These are phyloP conservation scores for Drosophila phalerata DNA, from an alignment of 2,888 invertebrate species.

Conservation along the genomic window DNA sequence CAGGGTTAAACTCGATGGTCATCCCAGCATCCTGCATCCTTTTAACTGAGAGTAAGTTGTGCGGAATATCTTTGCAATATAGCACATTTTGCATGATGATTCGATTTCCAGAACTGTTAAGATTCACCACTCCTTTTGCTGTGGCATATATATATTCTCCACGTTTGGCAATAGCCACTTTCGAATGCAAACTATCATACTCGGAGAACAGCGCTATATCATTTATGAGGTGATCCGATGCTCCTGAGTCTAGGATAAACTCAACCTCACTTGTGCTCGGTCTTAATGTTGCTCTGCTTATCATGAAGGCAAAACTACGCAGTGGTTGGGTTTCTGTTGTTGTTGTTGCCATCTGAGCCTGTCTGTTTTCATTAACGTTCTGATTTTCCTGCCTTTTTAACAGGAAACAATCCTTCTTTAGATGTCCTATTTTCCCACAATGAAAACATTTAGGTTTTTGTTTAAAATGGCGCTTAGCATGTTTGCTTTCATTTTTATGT, in stretches of 20 bases:
- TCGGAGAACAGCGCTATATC: constrained; percentile 20
- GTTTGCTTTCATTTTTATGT: no score
- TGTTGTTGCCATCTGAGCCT: constrained; percentile 20
- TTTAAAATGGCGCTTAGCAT: no score
- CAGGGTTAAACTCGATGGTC: constrained; percentile 18
- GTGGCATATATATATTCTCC: constrained; percentile 7
- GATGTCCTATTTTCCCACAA: no score
- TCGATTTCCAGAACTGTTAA: constrained; percentile 6
- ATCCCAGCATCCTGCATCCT: constrained; percentile 26
- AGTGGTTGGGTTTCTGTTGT: constrained; percentile 18
- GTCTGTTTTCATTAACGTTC: constrained; percentile 6
- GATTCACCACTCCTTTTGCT: constrained; percentile 7
- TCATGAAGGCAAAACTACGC: constrained; percentile 26
- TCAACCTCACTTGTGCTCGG: constrained; percentile 5
- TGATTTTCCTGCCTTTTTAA: no score
- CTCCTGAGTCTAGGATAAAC: constrained; percentile 24
- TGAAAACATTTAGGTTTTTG: no score
- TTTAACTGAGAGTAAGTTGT: constrained; percentile 28
- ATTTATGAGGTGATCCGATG: constrained; percentile 5
- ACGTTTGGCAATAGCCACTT: constrained; percentile 20
- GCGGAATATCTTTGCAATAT: constrained; percentile 43
- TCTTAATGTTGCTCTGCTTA: not conserved
- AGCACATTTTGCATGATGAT: constrained; percentile 49
- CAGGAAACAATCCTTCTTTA: no score
- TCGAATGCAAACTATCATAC: constrained; percentile 10